Conservation (phyloP, 2,113 vertebrate genomes). For the Entelurus aequoreus region DNA sequence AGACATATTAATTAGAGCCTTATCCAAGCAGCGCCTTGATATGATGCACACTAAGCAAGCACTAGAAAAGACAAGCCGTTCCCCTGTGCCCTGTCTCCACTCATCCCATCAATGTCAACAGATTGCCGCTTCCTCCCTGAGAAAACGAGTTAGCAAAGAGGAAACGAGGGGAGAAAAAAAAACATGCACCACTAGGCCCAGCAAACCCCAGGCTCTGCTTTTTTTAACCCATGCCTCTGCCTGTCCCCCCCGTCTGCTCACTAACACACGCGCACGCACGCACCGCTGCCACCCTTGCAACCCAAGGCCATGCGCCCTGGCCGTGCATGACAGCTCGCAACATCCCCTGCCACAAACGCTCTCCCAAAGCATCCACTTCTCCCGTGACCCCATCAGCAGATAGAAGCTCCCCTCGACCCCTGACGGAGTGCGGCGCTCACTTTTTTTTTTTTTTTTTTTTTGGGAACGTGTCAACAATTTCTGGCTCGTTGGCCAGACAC, state of each 20-base stretch:
- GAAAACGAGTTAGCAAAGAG: conserved; percentile 46
- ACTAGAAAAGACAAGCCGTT: conserved; percentile 73
- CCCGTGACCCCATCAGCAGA: conserved; percentile 77
- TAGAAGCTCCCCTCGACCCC: conserved; percentile 71
- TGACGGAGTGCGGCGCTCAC: conserved; percentile 74
- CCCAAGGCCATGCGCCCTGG: conserved; percentile 71
- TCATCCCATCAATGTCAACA: conserved; percentile 67
- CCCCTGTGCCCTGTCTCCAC: conserved; percentile 67
- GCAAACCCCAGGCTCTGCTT: conserved; percentile 78
- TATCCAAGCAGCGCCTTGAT: conserved; percentile 44
- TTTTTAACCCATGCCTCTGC: conserved; percentile 59
- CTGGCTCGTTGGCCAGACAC: conserved; percentile 80
- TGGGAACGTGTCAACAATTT: conserved; percentile 81
- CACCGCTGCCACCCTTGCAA: conserved; percentile 49
- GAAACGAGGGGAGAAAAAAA: conserved; percentile 15
- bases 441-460: conserved; percentile 70
- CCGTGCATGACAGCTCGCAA: conserved; percentile 72
- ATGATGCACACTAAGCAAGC: conserved; percentile 65
- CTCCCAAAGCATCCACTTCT: conserved; percentile 78
- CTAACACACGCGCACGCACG: conserved; percentile 7
- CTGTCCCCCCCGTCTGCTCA: conserved; percentile 31
- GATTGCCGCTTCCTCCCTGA: conserved; percentile 38
- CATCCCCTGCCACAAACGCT: conserved; percentile 80
- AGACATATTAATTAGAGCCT: conserved; percentile 60
- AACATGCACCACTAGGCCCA: conserved; percentile 71